Evolutionary conservation across 2,888 invertebrate genomes (phyloP).

Genomic region (Monochamus alternatus): DNA sequence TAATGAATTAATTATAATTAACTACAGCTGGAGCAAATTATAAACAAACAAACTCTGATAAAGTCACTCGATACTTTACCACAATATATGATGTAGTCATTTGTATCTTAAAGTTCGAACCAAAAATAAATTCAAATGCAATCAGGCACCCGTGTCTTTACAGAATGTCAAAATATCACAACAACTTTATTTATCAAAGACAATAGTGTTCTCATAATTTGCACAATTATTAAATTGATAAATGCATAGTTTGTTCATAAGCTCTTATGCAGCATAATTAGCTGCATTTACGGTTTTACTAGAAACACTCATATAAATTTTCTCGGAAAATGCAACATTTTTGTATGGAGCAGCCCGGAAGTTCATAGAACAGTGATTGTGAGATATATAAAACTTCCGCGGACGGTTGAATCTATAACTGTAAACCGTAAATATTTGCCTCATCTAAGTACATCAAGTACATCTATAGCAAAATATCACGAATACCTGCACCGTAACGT

Average conservation of each 20-base stretch:
- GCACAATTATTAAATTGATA: constrained; percentile 7
- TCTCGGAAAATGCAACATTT: not conserved
- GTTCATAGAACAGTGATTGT: constrained; percentile 14
- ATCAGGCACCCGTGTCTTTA: too few species aligned
- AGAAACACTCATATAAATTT: not conserved
- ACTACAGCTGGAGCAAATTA: too few species aligned
- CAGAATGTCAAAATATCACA: too few species aligned
- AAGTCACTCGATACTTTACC: too few species aligned
- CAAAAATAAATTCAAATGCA: too few species aligned
- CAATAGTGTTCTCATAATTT: not conserved
- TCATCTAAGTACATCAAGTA: constrained; percentile 15
- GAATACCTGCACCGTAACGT: constrained; percentile 27
- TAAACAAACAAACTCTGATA: too few species aligned
- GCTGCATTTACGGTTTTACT: constrained; percentile 18
- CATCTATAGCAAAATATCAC: constrained; percentile 30
- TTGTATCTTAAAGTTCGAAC: too few species aligned
- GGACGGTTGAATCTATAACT: constrained; percentile 6
- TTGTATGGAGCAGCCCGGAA: not conserved
- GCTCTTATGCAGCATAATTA: not conserved
- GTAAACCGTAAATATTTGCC: constrained; percentile 25
- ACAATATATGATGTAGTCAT: too few species aligned
- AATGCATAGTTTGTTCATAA: not conserved
- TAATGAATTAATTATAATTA: too few species aligned
- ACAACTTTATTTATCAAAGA: too few species aligned
- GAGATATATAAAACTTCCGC: constrained; percentile 2